Evolutionary conservation across 2,888 invertebrate genomes (phyloP), one percentile per base, ranked within the genome.

Genomic region (Brachylomia viminalis): DNA sequence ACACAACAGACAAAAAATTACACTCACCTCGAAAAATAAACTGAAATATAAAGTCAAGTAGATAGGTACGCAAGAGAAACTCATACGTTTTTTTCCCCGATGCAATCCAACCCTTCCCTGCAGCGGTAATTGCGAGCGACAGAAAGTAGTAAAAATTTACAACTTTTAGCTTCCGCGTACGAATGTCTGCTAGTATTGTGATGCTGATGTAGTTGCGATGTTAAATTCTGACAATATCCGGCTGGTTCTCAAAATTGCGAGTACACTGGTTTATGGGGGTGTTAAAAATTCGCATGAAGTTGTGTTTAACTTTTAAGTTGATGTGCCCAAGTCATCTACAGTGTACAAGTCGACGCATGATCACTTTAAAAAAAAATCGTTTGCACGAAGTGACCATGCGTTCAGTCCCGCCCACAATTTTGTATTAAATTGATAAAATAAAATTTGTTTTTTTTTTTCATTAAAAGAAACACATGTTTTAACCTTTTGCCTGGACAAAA

Each of bases 81-180:
- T 81, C 79, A 52, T 80, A 76, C 61, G 59, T 74, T 87, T 87
- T 75, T 86, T 86, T 71, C 76, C 76, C 80, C 75, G 52, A 75
- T 79, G 74, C 79, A 77, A 87, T 87, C 85, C 90, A 94, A 94
- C 93, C 93, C 93, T 92, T 91, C 92, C 89, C 89, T 85, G 89
- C 89, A 85, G 78, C 87, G 85, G 92, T 92, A 92, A 93, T 93
- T 92, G 92, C 92, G 84, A 87, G 86, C 92, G 92, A 88, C 91
- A 86, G 90, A 81, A 88, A 91, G 95, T 93, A 94, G 93, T 96
- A 96, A 96, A 96, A 95, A 94, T 96, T 96, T 95, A 96, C 95
- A 94, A 94, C 95, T 91, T 83, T 86, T 78, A 84, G 92, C 94
- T 94, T 95, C 95, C 95, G 94, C 90, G 88, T 89, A 89, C 91